Evolutionary conservation across 1,140 invertebrate species (phyloP).

Genomic region (Phocides pigmalion): DNA sequence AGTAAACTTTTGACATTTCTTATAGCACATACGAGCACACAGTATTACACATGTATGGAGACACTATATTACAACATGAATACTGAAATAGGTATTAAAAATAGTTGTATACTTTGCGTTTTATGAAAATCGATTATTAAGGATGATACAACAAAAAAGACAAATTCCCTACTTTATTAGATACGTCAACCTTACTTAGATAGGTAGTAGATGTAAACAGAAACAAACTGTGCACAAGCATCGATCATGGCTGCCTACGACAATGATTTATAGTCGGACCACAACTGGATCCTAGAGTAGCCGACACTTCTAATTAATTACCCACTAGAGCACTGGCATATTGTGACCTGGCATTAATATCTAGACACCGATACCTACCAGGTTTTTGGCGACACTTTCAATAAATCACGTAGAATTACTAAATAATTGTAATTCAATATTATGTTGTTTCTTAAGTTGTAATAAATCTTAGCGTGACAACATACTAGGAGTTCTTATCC

Average conservation of each 20-base stretch:
- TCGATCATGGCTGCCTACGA: slow-evolving; percentile 52
- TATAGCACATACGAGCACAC: too few relatives aligned
- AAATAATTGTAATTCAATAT: slow-evolving; percentile 5
- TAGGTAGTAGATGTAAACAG: not conserved
- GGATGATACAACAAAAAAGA: too few relatives aligned
- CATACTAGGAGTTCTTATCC: too few relatives aligned
- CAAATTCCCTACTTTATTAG: not conserved
- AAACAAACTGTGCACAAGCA: slow-evolving; percentile 32
- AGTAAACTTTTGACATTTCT: too few relatives aligned
- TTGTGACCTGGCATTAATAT: slow-evolving; percentile 20
- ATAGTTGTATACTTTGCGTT: too few relatives aligned
- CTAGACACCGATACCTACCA: slow-evolving; percentile 2
- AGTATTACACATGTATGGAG: too few relatives aligned
- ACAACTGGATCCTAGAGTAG: slow-evolving; percentile 46
- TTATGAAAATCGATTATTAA: too few relatives aligned
- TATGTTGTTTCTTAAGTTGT: not conserved
- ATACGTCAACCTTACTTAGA: not conserved
- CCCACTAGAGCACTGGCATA: slow-evolving; percentile 15
- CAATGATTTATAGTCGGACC: slow-evolving; percentile 51
- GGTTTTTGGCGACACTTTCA: not conserved
- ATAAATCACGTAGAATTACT: not conserved
- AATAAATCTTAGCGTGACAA: not conserved
- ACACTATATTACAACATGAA: too few relatives aligned
- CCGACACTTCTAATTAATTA: slow-evolving; percentile 31
- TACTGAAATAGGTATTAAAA: too few relatives aligned